Evolutionary conservation across 2,797 vertebrate genomes (phyloP).

Genomic region (Propithecus deckenii): DNA sequence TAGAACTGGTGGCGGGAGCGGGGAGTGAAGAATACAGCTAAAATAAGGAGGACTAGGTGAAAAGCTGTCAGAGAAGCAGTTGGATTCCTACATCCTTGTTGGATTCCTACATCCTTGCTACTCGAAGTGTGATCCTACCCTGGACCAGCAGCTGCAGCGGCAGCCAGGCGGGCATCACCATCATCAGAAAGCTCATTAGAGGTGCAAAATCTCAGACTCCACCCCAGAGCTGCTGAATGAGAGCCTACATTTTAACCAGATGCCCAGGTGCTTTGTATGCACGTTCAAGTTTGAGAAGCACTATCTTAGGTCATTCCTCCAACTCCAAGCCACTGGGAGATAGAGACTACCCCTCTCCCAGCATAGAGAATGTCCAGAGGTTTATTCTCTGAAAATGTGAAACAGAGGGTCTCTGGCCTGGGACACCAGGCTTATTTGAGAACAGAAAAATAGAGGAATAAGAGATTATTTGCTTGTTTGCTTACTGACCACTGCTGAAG

Average conservation of each 20-base stretch:
- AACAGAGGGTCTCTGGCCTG: not conserved
- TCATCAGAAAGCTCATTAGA: not conserved
- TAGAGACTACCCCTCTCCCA: not conserved
- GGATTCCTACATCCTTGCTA: no score
- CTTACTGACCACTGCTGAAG: not conserved
- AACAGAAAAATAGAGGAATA: not conserved
- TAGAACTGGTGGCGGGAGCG: not conserved
- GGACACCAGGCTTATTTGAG: not conserved
- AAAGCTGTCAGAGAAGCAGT: not conserved
- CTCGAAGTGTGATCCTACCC: not conserved
- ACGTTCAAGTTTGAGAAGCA: not conserved
- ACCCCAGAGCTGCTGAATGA: not conserved
- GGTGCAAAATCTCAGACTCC: not conserved
- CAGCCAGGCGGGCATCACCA: not conserved
- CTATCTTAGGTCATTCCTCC: not conserved
- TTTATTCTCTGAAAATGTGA: not conserved
- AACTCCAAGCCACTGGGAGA: not conserved
- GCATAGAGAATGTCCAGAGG: not conserved
- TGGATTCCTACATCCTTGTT: no score
- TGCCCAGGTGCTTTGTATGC: not conserved
- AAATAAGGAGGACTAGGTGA: not conserved
- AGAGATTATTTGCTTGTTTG: not conserved
- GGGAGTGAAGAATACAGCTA: not conserved
- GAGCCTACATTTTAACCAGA: not conserved
- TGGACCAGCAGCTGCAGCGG: not conserved